Conservation (phyloP, 2,888 invertebrate species). For the Melinaea menophilus region DNA sequence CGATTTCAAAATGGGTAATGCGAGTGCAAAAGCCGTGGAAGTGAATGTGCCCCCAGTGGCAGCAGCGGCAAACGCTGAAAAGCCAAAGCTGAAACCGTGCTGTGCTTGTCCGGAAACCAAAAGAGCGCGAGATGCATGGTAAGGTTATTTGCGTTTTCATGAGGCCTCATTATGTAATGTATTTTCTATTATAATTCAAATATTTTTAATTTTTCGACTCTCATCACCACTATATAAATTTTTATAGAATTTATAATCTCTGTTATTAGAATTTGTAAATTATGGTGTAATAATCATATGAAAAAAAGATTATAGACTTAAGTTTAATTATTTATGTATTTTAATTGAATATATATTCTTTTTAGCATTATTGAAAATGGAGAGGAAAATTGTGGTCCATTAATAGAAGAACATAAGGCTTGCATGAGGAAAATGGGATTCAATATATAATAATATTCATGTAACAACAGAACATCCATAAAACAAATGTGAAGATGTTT, state of each 20-base stretch:
- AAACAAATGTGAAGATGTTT: background rate
- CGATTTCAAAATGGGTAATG: conserved; percentile 58
- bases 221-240: too few relatives aligned
- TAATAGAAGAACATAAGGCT: conserved; percentile 97
- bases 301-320: too few relatives aligned
- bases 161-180: conserved; percentile 75
- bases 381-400: conserved; percentile 90
- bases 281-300: background rate
- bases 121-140: conserved; percentile 93
- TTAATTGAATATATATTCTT: conserved; percentile 40
- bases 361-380: conserved; percentile 93
- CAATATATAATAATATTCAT: conserved; percentile 83
- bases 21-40: conserved; percentile 66
- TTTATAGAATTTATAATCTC: too few relatives aligned
- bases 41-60: conserved; percentile 51
- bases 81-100: conserved; percentile 93
- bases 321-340: too few relatives aligned
- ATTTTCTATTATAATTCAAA: conserved; percentile 2
- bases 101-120: conserved; percentile 99
- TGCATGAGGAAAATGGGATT: conserved; percentile 98
- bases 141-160: conserved; percentile 55
- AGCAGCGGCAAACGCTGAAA: conserved; percentile 65
- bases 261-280: background rate
- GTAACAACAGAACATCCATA: background rate
- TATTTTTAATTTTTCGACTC: too few relatives aligned